A percentile compares a stretch with the other conserved stretches of the same genome.
Evolutionary conservation across 2,797 vertebrate species (phyloP).

Genomic region (Cetoscarus ocellatus): DNA sequence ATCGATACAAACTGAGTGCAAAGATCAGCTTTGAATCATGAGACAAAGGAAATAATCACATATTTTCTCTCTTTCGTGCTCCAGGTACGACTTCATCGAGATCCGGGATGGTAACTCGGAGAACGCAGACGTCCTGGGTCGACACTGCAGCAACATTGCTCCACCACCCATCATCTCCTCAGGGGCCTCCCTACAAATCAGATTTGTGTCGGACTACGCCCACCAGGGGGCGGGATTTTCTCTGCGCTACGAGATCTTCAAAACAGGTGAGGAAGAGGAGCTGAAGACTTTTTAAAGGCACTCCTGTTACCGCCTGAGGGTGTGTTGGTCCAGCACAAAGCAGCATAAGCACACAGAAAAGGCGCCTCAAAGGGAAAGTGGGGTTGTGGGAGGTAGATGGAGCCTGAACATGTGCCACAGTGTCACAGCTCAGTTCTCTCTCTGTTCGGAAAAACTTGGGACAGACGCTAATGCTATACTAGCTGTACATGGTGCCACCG

Average conservation of each 20-base stretch:
- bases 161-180: conserved; percentile 96
- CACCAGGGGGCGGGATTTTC: conserved; percentile 98
- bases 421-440: no score
- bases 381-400: no score
- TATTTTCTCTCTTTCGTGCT: background rate
- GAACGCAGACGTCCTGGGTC: conserved; percentile 91
- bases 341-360: no score
- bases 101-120: conserved; percentile 94
- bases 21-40: background rate
- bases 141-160: conserved; percentile 98
- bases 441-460: no score
- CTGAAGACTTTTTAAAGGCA: no score
- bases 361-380: no score
- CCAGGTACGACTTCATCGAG: conserved; percentile 97
- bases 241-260: conserved; percentile 98
- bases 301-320: no score
- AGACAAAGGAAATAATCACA: background rate
- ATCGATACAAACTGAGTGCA: background rate
- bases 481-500: no score
- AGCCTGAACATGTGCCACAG: no score
- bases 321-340: no score
- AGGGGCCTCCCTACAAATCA: conserved; percentile 91
- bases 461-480: no score
- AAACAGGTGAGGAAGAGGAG: conserved; percentile 88
- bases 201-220: conserved; percentile 96